Conservation (phyloP, 1,140 invertebrate species). For the Drosophila rufa region DNA sequence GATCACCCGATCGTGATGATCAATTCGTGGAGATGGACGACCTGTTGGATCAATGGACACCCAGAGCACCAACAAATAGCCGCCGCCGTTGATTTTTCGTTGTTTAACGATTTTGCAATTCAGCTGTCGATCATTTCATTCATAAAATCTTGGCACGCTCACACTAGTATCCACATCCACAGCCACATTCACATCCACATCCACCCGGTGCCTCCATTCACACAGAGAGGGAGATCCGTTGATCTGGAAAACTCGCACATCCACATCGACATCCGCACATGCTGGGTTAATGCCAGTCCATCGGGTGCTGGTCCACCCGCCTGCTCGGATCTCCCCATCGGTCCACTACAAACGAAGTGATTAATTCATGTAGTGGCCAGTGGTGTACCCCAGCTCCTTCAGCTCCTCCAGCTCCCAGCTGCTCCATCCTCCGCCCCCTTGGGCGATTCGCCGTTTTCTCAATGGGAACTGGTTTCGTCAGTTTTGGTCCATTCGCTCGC, state of each 20-base stretch:
- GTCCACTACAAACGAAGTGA: slow-evolving; percentile 79
- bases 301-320: slow-evolving; percentile 6
- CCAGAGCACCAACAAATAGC: slow-evolving; percentile 26
- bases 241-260: slow-evolving; percentile 77
- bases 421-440: slow-evolving; percentile 34
- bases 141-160: slow-evolving; percentile 73
- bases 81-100: slow-evolving; percentile 46
- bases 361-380: slow-evolving; percentile 79
- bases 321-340: slow-evolving; percentile 47
- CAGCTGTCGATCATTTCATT: slow-evolving; percentile 85
- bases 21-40: slow-evolving; percentile 42
- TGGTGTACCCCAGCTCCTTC: slow-evolving; percentile 6
- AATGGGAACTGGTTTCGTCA: slow-evolving; percentile 83
- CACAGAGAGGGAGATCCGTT: slow-evolving; percentile 45
- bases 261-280: slow-evolving; percentile 64
- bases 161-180: slow-evolving; percentile 19
- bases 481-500: slow-evolving; percentile 43
- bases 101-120: slow-evolving; percentile 83
- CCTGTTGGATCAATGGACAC: slow-evolving; percentile 74
- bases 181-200: slow-evolving; percentile 14
- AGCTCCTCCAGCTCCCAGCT: slow-evolving; percentile 4
- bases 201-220: slow-evolving; percentile 46
- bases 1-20: slow-evolving; percentile 15
- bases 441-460: slow-evolving; percentile 72
- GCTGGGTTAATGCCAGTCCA: slow-evolving; percentile 58